A percentile compares a stretch with the other conserved stretches of the same genome.
Evolutionary conservation across 1,140 invertebrate genomes (phyloP).

Genomic region (Paracyclopina nana): DNA sequence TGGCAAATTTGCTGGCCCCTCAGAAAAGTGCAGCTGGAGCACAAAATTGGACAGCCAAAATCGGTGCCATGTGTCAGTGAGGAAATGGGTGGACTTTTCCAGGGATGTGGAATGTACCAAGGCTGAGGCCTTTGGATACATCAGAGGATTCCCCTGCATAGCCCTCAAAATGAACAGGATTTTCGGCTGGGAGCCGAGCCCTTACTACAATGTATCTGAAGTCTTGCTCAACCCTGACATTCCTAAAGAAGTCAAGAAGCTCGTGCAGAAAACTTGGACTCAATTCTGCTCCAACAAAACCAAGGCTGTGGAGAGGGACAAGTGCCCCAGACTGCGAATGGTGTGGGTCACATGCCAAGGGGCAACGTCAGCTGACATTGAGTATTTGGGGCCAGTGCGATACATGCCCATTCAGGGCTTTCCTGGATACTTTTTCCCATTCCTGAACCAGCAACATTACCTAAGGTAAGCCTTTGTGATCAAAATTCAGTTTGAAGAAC

Average conservation of each 20-base stretch:
- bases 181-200: conserved; percentile 3
- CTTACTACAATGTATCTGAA: conserved; percentile 8
- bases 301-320: background rate
- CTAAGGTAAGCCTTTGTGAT: background rate
- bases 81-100: background rate
- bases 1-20: background rate
- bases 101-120: background rate
- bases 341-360: conserved; percentile 7
- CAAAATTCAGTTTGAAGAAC: background rate
- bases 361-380: background rate
- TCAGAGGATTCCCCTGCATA: background rate
- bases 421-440: conserved; percentile 7
- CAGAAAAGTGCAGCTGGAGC: background rate
- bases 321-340: conserved; percentile 11
- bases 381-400: conserved; percentile 1
- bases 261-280: background rate
- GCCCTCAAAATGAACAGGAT: conserved; percentile 5
- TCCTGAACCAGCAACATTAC: conserved; percentile 12
- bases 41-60: background rate
- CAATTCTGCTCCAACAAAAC: background rate
- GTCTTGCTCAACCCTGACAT: background rate
- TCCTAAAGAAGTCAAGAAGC: background rate
- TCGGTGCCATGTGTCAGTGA: background rate
- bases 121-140: conserved; percentile 1
- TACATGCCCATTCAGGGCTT: conserved; percentile 2